These are phyloP conservation scores for Calcarius lapponicus DNA, from an alignment of 2,797 vertebrate species.

Conservation along the genomic window DNA sequence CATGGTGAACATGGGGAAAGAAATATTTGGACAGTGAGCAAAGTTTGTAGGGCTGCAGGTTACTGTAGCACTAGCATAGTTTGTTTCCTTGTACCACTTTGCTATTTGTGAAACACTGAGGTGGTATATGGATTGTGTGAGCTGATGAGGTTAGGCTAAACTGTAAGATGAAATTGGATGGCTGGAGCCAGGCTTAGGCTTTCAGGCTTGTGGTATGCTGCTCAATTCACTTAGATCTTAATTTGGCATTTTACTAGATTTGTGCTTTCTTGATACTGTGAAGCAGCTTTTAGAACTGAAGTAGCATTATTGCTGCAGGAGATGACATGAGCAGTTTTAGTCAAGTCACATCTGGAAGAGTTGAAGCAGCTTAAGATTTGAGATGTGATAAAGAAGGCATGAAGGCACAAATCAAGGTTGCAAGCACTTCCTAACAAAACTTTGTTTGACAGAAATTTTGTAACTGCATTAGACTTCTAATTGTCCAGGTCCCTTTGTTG, in stretches of 20 bases:
- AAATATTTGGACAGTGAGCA: background rate
- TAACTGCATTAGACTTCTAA: background rate
- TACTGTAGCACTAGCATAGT: background rate
- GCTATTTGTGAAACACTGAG: background rate
- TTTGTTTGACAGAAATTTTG: background rate
- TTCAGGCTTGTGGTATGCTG: background rate
- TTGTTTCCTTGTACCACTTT: background rate
- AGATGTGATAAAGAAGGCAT: background rate
- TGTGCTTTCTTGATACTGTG: background rate
- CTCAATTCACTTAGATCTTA: background rate
- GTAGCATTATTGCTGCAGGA: background rate
- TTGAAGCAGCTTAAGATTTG: background rate
- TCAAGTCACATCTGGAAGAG: background rate
- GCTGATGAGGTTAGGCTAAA: background rate
- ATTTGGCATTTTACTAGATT: background rate
- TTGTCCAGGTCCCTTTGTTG: background rate
- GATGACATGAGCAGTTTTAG: background rate
- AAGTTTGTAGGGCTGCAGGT: background rate
- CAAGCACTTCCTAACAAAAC: background rate
- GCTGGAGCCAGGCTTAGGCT: background rate
- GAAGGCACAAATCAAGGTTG: background rate
- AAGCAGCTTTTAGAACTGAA: background rate
- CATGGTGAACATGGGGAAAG: background rate
- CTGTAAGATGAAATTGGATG: background rate
- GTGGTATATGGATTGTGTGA: background rate